A percentile compares a stretch with the other conserved stretches of the same genome.
These are phyloP conservation scores for Napeogenes sylphis DNA, from an alignment of 2,888 invertebrate species.

Conservation along the genomic window DNA sequence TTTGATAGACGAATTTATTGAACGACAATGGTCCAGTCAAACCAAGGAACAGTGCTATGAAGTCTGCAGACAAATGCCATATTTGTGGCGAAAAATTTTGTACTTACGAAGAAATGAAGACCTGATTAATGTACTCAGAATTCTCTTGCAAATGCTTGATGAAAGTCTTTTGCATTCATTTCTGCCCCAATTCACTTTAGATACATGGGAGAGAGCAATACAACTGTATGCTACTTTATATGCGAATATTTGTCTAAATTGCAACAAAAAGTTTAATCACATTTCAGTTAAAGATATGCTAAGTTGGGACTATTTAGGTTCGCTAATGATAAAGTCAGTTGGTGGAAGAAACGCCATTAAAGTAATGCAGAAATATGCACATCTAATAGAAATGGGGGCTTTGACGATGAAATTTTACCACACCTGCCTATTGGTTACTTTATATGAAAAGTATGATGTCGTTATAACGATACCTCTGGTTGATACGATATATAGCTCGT, in stretches of 20 bases:
- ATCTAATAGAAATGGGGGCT: conserved; percentile 75
- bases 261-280: conserved; percentile 70
- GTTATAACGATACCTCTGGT: conserved; percentile 53
- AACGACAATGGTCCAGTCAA: conserved; percentile 65
- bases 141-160: conserved; percentile 80
- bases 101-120: conserved; percentile 69
- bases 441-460: conserved; percentile 64
- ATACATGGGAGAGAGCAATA: conserved; percentile 78
- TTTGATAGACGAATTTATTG: conserved; percentile 77
- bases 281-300: conserved; percentile 68
- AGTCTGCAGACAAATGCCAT: conserved; percentile 79
- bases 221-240: conserved; percentile 76
- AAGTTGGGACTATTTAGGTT: conserved; percentile 79
- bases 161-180: conserved; percentile 74
- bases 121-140: conserved; percentile 70
- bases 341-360: conserved; percentile 77
- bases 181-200: conserved; percentile 73
- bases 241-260: conserved; percentile 79
- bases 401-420: conserved; percentile 80
- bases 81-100: conserved; percentile 79
- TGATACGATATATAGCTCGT: conserved; percentile 61
- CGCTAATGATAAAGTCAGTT: conserved; percentile 78
- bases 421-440: conserved; percentile 69
- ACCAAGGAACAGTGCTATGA: conserved; percentile 67
- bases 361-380: conserved; percentile 76